Evolutionary conservation across 2,797 vertebrate genomes (phyloP).

Genomic region (Gallinago nigripennis): DNA sequence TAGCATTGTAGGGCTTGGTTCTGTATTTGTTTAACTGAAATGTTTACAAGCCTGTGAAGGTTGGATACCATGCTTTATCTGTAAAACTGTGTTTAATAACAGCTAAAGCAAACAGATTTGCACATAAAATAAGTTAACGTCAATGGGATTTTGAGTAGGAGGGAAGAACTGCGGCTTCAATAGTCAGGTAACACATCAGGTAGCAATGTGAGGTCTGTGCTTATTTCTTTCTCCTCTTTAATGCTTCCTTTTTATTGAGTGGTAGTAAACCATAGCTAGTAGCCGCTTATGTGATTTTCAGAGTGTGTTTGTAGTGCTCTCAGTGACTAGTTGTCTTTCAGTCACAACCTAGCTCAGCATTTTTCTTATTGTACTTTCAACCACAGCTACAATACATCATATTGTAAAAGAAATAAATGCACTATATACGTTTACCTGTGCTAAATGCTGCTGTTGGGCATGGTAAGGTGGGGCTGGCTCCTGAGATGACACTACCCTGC

Average conservation of each 20-base stretch:
- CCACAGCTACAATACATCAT: fast-evolving
- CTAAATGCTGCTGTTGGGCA: neutral
- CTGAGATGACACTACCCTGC: neutral
- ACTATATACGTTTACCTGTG: fast-evolving
- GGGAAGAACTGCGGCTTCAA: neutral
- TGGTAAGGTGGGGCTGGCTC: neutral
- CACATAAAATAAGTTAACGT: fast-evolving
- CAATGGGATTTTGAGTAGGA: neutral
- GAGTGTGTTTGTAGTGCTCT: neutral
- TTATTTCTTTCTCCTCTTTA: neutral
- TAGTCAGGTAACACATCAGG: neutral
- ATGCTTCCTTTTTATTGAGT: neutral
- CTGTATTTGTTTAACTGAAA: neutral
- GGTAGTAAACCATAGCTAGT: neutral
- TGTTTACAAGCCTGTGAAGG: neutral
- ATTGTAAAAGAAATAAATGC: neutral
- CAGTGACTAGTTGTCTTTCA: neutral
- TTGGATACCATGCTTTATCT: neutral
- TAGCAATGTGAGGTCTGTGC: neutral
- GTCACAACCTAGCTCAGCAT: neutral
- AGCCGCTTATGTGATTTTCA: neutral
- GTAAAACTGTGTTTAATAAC: neutral
- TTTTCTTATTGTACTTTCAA: neutral
- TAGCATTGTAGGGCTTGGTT: neutral
- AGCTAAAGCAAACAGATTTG: neutral